These are phyloP conservation scores for Notocelia uddmanniana DNA, from an alignment of 2,888 invertebrate species.

Conservation along the genomic window DNA sequence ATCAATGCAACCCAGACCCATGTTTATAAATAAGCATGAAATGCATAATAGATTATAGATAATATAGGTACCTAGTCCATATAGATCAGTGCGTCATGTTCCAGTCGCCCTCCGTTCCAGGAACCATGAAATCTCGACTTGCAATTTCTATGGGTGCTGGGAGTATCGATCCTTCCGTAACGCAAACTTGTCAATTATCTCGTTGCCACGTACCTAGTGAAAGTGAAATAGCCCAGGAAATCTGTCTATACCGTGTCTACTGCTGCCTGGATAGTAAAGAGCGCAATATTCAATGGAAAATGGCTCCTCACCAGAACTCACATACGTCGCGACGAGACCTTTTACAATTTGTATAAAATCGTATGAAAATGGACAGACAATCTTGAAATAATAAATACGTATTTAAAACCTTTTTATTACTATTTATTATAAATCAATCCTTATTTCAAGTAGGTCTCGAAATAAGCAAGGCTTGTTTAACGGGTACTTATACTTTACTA, in stretches of 20 bases:
- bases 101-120: neutral
- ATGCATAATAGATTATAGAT: neutral
- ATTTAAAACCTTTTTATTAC: too few relatives aligned
- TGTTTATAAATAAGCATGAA: neutral
- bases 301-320: too few relatives aligned
- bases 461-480: too few relatives aligned
- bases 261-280: neutral
- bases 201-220: neutral
- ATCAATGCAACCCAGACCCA: constrained; percentile 9
- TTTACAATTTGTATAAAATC: too few relatives aligned
- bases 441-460: too few relatives aligned
- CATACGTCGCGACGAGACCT: too few relatives aligned
- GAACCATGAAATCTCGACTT: constrained; percentile 1
- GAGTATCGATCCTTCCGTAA: neutral
- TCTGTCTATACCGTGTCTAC: constrained; percentile 11
- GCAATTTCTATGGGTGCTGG: constrained; percentile 14
- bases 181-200: neutral
- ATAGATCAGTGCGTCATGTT: neutral
- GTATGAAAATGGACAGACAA: too few relatives aligned
- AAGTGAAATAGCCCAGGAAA: constrained; percentile 8
- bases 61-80: neutral
- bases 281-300: too few relatives aligned
- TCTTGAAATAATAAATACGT: too few relatives aligned
- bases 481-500: too few relatives aligned
- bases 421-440: too few relatives aligned